Percentiles rank a stretch among this genome's conserved stretches.
Evolutionary conservation across 2,797 vertebrate species (phyloP).

Genomic region (Peromyscus attwateri): DNA sequence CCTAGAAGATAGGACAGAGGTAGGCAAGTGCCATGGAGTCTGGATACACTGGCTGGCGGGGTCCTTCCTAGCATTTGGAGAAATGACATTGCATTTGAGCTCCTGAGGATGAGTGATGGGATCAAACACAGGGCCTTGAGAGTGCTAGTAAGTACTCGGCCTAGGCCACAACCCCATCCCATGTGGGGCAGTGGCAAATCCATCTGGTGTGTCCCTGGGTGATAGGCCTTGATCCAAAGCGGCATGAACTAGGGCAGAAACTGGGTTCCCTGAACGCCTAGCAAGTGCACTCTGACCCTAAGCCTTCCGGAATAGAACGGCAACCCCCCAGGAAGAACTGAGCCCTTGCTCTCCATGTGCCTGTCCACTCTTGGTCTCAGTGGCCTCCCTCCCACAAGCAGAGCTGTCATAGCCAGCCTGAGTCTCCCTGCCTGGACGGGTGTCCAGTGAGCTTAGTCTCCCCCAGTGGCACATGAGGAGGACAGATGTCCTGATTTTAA

Average conservation of each 20-base stretch:
- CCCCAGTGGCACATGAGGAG: background rate
- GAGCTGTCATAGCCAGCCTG: too few species aligned
- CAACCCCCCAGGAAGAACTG: background rate
- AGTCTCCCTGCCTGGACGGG: background rate
- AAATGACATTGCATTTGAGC: background rate
- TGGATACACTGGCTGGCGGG: background rate
- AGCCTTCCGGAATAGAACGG: background rate
- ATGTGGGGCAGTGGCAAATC: background rate
- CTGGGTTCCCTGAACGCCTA: background rate
- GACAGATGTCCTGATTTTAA: background rate
- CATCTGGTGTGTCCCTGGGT: background rate
- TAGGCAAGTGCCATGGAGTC: too few species aligned
- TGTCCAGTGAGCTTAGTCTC: background rate
- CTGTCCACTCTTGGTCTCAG: background rate
- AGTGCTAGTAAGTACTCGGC: background rate
- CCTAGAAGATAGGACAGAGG: background rate
- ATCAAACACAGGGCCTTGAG: background rate
- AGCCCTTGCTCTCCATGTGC: background rate
- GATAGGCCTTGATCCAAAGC: background rate
- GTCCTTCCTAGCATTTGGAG: background rate
- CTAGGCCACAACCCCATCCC: too few species aligned
- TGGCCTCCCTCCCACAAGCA: background rate
- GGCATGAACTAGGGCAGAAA: background rate
- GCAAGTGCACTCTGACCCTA: too few species aligned
- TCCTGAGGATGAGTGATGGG: background rate